Evolutionary conservation across 2,113 vertebrate genomes (phyloP).

Genomic region (Acrocephalus kingi): DNA sequence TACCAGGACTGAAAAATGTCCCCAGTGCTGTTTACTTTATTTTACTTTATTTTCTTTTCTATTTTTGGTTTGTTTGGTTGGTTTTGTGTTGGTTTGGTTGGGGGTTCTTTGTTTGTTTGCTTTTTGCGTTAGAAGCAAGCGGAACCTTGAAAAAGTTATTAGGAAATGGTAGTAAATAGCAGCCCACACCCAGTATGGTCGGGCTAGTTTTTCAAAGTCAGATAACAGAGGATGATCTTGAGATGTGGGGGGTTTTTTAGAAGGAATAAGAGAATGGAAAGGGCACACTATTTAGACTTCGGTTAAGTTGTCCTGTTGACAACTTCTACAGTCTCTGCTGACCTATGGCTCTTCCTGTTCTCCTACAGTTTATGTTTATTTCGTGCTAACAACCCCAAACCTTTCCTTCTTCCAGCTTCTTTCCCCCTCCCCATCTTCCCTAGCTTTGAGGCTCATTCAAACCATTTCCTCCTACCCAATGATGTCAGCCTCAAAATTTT

Average conservation of each 20-base stretch:
- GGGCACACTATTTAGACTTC: neutral
- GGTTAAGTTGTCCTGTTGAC: neutral
- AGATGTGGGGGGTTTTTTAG: rapidly evolving
- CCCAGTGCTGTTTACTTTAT: neutral
- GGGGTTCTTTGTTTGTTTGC: neutral
- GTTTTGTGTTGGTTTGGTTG: neutral
- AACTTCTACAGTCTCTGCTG: neutral
- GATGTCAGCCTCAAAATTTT: neutral
- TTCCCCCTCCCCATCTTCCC: neutral
- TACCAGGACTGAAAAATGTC: neutral
- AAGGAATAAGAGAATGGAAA: neutral
- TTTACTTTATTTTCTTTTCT: neutral
- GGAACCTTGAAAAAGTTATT: neutral
- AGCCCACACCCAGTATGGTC: neutral
- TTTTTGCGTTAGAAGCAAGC: neutral
- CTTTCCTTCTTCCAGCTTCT: neutral
- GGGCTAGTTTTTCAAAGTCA: neutral
- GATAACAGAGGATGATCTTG: neutral
- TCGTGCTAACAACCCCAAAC: neutral
- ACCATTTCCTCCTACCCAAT: neutral
- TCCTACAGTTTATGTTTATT: neutral
- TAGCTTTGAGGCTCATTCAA: neutral
- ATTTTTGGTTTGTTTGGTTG: neutral
- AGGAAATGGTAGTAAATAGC: neutral
- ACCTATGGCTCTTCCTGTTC: neutral